Evolutionary conservation across 2,888 invertebrate species (phyloP).

Genomic region (Rhamnusium bicolor): DNA sequence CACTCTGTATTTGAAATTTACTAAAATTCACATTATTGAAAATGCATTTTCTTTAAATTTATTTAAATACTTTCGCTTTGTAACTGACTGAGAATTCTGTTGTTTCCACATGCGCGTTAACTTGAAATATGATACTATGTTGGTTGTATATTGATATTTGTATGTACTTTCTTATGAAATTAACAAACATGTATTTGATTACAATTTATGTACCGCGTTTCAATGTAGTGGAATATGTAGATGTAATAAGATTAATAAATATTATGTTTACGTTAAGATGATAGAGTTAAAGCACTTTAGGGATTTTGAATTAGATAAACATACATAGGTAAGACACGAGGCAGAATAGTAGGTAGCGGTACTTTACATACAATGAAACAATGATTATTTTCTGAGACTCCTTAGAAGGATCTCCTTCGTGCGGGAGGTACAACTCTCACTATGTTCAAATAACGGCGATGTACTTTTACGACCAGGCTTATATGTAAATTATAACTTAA

Average conservation of each 20-base stretch:
- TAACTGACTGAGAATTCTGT: too few relatives aligned
- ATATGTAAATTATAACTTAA: conserved; percentile 13
- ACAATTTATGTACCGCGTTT: neutral
- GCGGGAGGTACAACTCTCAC: neutral
- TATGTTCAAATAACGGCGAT: conserved; percentile 10
- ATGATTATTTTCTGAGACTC: conserved; percentile 1
- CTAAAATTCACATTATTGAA: too few relatives aligned
- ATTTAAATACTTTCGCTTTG: too few relatives aligned
- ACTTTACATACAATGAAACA: conserved; percentile 18
- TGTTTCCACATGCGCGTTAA: neutral
- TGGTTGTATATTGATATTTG: neutral
- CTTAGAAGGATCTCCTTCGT: neutral
- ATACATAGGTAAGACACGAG: conserved; percentile 14
- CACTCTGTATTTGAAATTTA: too few relatives aligned
- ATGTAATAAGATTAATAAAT: too few relatives aligned
- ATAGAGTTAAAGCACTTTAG: neutral
- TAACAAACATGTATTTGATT: neutral
- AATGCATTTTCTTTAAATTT: too few relatives aligned
- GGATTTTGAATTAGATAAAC: conserved; percentile 15
- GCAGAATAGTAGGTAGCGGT: conserved; percentile 7
- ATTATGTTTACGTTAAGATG: neutral
- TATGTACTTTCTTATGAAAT: too few relatives aligned
- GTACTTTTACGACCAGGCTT: conserved; percentile 1
- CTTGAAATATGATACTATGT: neutral
- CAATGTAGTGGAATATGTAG: neutral